Evolutionary conservation across 1,140 invertebrate species (phyloP), one percentile per base, ranked within the genome.

Genomic region (Drosophila willistoni): DNA sequence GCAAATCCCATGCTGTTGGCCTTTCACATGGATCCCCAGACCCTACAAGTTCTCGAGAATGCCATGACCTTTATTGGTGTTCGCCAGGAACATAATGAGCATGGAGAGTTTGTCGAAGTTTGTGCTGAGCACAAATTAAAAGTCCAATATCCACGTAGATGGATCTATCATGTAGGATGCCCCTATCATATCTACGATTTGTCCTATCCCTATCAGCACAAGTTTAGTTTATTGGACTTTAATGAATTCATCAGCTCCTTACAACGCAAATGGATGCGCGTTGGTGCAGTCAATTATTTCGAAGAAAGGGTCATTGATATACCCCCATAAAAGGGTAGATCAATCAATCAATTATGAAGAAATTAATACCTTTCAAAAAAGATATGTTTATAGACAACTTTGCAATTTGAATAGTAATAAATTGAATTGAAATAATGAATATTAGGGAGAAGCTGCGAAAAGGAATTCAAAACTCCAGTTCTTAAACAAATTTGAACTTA

Each of bases 121-220:
- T 63, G 66, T 42, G 12, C 4, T 1, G 7, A 19, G 4, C 25
- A 69, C 7, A 0, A 12, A 1, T n/a, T 55, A 1, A 1, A 17
- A 2, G n/a, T 55, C 0, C n/a, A 57, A 9, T 44, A 39, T 19
- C 62, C 69, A 0, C 69, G 77, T 0, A 25, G 7, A 0, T 73
- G 74, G 73, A 42, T 65, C 4, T 77, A 64, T n/a, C 62, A 79
- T 14, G 2, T 17, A 13, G 57, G 54, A 1, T 79, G 73, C 6
- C 61, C 62, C 0, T 79, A 69, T 44, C 77, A 79, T 14, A 7
- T 14, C 19, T 0, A 5, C 1, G 1, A n/a, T 0, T 10, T 77
- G 0, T 1, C 3, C 4, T 69, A 62, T 64, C 73, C 73, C 2
- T 61, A 62, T 19, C 25, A 41, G 44, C 64, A 76, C 13, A 7